Evolutionary conservation across 2,113 vertebrate genomes (phyloP).

Genomic region (Azemiops feae): DNA sequence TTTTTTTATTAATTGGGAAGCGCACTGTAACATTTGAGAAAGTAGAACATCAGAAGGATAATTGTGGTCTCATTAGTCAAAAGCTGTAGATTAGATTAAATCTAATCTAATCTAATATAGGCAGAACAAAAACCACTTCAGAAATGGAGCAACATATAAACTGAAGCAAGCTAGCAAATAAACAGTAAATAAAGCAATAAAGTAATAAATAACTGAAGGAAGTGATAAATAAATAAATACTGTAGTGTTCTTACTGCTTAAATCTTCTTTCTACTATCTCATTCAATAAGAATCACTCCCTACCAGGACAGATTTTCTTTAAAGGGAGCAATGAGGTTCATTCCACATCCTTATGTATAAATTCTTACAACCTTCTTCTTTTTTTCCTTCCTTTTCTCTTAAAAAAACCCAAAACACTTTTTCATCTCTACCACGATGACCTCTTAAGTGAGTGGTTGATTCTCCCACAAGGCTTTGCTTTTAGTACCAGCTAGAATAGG

Average conservation of each 20-base stretch:
- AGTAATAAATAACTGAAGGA: background rate
- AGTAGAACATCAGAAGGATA: background rate
- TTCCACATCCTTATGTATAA: background rate
- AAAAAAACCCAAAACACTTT: background rate
- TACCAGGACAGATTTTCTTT: background rate
- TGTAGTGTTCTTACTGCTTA: background rate
- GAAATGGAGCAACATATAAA: background rate
- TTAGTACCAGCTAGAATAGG: background rate
- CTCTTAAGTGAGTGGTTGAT: background rate
- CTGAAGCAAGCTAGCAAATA: background rate
- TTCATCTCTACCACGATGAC: background rate
- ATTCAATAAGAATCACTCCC: background rate
- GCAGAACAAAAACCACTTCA: background rate
- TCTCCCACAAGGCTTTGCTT: constrained; percentile 3
- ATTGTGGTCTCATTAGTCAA: background rate
- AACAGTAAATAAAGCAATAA: background rate
- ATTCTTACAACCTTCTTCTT: background rate
- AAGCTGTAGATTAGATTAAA: background rate
- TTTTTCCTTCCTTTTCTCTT: background rate
- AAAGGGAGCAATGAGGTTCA: background rate
- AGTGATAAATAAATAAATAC: background rate
- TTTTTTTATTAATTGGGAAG: background rate
- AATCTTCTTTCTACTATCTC: no score
- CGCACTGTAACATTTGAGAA: background rate
- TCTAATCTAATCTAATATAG: background rate